Base-by-base conservation (phyloP, 2,113 vertebrate genomes). In the Sisor rabdophorus region DNA sequence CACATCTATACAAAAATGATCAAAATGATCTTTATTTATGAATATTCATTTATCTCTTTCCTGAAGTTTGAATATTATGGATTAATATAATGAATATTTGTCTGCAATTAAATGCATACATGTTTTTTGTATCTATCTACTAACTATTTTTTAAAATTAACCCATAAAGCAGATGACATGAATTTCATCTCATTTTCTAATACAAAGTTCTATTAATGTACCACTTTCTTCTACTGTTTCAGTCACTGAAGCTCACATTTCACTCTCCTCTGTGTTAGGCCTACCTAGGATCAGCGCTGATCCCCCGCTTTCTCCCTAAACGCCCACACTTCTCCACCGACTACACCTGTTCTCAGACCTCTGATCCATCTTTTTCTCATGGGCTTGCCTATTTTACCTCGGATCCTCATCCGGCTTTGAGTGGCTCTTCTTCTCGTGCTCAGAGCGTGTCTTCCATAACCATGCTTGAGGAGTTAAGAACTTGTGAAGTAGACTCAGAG, bases 391-490 rank as follows among this genome's bases (percentile, higher is more conserved):
- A 73, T 76, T 77, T 82, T 6, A 40, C 26, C 65, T 20, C 64
- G 36, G 48, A 80, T 54, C 75, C 55, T 77, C 85, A 69, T 59
- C 82, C 86, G 79, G 85, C 84, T 82, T 83, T 81, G 83, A 91
- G 90, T 4, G 82, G 88, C 86, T 86, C 80, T 82, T 89, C 89
- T 68, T 90, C 90, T 75, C 22, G 78, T 30, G 19, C 76, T 69
- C 83, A 80, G 50, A 85, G 80, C 16, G 80, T 80, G 40, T 86
- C 77, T 76, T 92, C 91, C 85, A 87, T 87, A 15, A 87, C 88
- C 81, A 64, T 88, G 72, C 87, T 90, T 84, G 89, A 90, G 80
- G 89, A 91, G 81, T 86, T 90, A 82, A 90, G 87, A 78, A 80
- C 70, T 40, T 88, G 85, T 79, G 82, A 84, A 86, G 85, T 82